Conservation (phyloP, 2,888 invertebrate species). For the Drosophila helvetica region DNA sequence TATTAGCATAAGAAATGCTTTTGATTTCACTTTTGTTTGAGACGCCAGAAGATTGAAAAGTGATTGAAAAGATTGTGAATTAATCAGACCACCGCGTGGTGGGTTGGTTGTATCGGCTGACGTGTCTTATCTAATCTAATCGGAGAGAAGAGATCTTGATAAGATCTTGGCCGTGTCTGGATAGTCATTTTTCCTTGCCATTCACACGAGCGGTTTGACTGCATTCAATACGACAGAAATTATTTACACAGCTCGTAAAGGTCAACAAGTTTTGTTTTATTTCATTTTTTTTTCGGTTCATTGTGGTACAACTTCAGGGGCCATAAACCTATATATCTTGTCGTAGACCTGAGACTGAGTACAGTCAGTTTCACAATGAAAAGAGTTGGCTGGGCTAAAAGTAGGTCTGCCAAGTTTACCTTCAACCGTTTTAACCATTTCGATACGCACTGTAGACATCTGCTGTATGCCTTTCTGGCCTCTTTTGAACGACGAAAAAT, state of each 20-base stretch:
- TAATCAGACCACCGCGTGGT: conserved; percentile 3
- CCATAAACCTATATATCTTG: conserved; percentile 50
- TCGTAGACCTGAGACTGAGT: not conserved
- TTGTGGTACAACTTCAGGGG: conserved; percentile 52
- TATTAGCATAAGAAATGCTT: conserved; percentile 59
- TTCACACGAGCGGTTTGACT: conserved; percentile 41
- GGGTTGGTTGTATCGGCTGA: conserved; percentile 2
- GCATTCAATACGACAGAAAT: conserved; percentile 40
- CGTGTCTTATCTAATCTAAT: conserved; percentile 32
- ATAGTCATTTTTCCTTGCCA: conserved; percentile 5
- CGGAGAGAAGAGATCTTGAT: conserved; percentile 10
- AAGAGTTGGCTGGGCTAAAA: not conserved
- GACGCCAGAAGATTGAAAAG: not conserved
- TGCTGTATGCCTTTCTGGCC: conserved; percentile 28
- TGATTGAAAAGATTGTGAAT: conserved; percentile 28
- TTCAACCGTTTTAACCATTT: conserved; percentile 9
- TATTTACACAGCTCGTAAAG: conserved; percentile 66
- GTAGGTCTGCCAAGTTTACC: not conserved
- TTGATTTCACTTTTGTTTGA: conserved; percentile 63
- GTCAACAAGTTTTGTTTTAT: conserved; percentile 65
- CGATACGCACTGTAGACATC: conserved; percentile 26
- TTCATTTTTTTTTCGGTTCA: too few species aligned
- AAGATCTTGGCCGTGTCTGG: conserved; percentile 14
- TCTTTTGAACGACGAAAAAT: conserved; percentile 49
- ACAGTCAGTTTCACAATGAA: conserved; percentile 30